Evolutionary conservation across 2,797 vertebrate species (phyloP).

Genomic region (Megalops cyprinoides): DNA sequence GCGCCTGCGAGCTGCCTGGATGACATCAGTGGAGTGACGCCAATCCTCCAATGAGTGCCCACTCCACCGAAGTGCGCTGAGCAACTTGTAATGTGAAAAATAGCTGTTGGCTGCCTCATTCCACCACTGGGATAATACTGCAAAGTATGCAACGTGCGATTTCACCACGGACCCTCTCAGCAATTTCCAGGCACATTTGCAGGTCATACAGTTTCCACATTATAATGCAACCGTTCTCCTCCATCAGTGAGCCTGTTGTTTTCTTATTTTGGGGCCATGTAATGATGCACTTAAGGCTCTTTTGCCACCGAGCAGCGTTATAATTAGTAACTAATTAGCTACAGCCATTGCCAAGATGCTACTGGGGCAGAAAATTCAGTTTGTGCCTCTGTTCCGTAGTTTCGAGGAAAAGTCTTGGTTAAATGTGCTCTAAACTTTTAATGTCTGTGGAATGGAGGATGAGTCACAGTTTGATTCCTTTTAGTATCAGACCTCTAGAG

Average conservation of each 20-base stretch:
- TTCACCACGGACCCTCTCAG: no score
- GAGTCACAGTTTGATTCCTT: conserved; percentile 15
- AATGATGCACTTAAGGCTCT: conserved; percentile 67
- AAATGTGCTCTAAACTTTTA: conserved; percentile 25
- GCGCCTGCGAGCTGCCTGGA: no score
- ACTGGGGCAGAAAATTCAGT: conserved; percentile 53
- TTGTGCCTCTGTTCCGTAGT: not conserved
- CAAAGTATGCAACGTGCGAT: no score
- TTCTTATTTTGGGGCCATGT: conserved; percentile 56
- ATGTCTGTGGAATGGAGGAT: conserved; percentile 10
- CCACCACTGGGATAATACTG: no score
- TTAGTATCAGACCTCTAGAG: not conserved
- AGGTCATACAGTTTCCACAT: not conserved
- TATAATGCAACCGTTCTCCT: not conserved
- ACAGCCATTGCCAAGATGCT: conserved; percentile 63
- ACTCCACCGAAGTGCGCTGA: no score
- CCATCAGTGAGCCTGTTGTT: conserved; percentile 43
- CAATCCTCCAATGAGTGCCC: no score
- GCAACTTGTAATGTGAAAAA: no score
- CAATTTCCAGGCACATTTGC: not conserved
- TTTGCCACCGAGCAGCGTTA: conserved; percentile 68
- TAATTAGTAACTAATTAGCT: conserved; percentile 77
- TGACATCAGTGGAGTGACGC: no score
- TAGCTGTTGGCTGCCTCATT: no score
- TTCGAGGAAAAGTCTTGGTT: conserved; percentile 26